Evolutionary conservation across 2,113 vertebrate genomes (phyloP), one percentile per base, ranked within the genome.

Genomic region (Limanda limanda): DNA sequence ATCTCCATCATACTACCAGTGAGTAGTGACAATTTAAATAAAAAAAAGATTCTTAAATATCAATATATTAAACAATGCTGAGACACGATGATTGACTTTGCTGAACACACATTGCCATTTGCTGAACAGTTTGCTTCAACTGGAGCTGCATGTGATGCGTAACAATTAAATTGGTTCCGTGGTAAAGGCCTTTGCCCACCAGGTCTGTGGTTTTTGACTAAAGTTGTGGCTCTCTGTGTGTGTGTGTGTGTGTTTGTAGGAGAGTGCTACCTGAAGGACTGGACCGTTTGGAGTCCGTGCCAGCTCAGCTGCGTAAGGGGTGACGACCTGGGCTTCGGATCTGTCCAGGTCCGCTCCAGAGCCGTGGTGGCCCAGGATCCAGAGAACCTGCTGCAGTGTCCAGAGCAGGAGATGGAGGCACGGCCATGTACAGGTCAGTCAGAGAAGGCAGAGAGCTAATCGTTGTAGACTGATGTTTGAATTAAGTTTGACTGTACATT

Each of bases 211-310:
- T 37, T 10, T 37, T 37, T 37, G 9, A 2, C 35, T 10, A 37
- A 37, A 37, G 2, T 37, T 47, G 54, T 31, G 31, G 31, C 31
- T 31, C 6, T 31, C 6, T 31, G 31, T 31, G 31, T 31, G 31
- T 31, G 31, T 31, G 27, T 31, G 27, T 31, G 27, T 31, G 27
- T 31, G 55, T 58, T 25, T 59, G n/a, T 83, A 99, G 98, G 97
- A 1, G 98, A 99, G 86, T 99, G 98, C 90, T 99, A 99, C 82
- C 91, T 99, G 92, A 96, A 95, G 12, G 97, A 98, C 21, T 99
- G 98, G 98, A 97, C 97, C 7, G 86, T 89, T 0, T 99, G 98
- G 98, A 98, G 98, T 85, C 90, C 93, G 0, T 99, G 98, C 83
- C 97, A 98, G 88, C 85, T 97, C 20, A 98, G 95, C 89, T 99